Conservation (phyloP, 2,797 vertebrate genomes). For the Dermochelys coriacea region DNA sequence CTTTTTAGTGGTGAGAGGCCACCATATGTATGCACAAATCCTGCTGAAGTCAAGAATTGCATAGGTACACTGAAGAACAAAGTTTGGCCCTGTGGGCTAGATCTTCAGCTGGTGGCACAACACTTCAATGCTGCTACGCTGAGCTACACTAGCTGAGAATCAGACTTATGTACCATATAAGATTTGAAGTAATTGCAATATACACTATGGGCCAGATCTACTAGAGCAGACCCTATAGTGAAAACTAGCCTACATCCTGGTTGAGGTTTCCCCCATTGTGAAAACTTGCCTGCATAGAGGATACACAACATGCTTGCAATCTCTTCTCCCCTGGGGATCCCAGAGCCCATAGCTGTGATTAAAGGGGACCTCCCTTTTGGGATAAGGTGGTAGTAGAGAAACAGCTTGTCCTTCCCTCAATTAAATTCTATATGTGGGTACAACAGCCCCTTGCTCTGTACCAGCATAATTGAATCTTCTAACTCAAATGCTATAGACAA, state of each 20-base stretch:
- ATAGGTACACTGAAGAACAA: neutral
- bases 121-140: neutral
- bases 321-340: neutral
- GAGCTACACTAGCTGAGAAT: neutral
- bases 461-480: neutral
- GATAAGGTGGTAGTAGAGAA: neutral
- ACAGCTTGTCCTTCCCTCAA: neutral
- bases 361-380: neutral
- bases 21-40: neutral
- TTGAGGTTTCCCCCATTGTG: neutral
- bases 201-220: neutral
- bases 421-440: neutral
- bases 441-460: neutral
- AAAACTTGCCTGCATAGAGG: neutral
- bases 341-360: neutral
- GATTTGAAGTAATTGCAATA: neutral
- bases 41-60: neutral
- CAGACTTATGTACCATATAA: neutral
- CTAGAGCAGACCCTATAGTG: neutral
- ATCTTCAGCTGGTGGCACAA: neutral
- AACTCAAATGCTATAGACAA: neutral
- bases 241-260: neutral
- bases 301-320: neutral
- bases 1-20: neutral
- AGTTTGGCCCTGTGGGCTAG: neutral